These are phyloP conservation scores for Drosophila murphyi DNA, from an alignment of 1,140 invertebrate species.

Conservation along the genomic window DNA sequence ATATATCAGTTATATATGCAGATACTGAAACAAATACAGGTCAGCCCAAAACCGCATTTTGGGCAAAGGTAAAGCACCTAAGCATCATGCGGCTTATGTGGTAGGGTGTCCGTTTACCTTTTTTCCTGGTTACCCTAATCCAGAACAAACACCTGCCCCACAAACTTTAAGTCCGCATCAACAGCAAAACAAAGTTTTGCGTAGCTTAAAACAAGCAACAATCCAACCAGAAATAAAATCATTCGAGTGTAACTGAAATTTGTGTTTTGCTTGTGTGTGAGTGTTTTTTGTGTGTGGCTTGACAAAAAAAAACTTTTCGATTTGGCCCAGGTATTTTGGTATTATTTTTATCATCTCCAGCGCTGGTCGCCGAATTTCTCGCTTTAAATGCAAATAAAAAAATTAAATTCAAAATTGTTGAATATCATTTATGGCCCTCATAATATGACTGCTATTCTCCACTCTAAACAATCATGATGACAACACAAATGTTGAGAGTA, in stretches of 20 bases:
- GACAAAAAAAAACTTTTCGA: slow-evolving; percentile 65
- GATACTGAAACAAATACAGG: neutral
- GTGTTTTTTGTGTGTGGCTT: slow-evolving; percentile 1
- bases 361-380: slow-evolving; percentile 9
- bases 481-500: slow-evolving; percentile 13
- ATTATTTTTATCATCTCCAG: slow-evolving; percentile 37
- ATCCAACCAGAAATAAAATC: slow-evolving; percentile 72
- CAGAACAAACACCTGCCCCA: slow-evolving; percentile 73
- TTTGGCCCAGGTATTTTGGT: slow-evolving; percentile 62
- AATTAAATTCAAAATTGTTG: slow-evolving; percentile 23
- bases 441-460: slow-evolving; percentile 8
- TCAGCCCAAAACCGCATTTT: slow-evolving; percentile 1
- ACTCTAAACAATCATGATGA: slow-evolving; percentile 21
- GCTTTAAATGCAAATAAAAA: slow-evolving; percentile 46
- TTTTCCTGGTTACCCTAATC: slow-evolving; percentile 44
- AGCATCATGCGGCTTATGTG: slow-evolving; percentile 35
- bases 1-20: neutral
- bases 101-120: slow-evolving; percentile 14
- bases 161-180: slow-evolving; percentile 71
- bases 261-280: slow-evolving; percentile 36
- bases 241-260: slow-evolving; percentile 66
- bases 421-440: neutral
- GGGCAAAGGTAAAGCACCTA: neutral
- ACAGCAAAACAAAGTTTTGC: slow-evolving; percentile 58
- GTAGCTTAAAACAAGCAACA: slow-evolving; percentile 40